These are phyloP conservation scores for Coleophora flavipennella DNA, from an alignment of 2,888 invertebrate species.

Conservation along the genomic window DNA sequence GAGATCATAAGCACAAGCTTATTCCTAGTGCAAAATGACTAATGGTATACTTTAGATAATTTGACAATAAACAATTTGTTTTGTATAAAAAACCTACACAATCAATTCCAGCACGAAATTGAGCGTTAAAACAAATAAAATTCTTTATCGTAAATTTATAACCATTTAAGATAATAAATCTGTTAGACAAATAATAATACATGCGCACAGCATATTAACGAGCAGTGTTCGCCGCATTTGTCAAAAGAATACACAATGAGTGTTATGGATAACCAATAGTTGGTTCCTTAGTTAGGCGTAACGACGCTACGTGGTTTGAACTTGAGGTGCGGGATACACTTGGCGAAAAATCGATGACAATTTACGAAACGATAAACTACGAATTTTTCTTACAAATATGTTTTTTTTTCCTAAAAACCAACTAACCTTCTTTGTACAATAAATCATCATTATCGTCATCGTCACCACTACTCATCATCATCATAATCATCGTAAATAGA, in stretches of 20 bases:
- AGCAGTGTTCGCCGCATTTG: slow-evolving; percentile 44
- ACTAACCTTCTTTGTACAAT: too few relatives aligned
- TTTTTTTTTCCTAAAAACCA: too few relatives aligned
- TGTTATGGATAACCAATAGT: slow-evolving; percentile 65
- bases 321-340: slow-evolving; percentile 21
- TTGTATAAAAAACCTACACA: background rate
- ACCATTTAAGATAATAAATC: slow-evolving; percentile 25
- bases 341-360: slow-evolving; percentile 15
- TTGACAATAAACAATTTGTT: too few relatives aligned
- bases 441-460: too few relatives aligned
- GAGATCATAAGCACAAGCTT: too few relatives aligned
- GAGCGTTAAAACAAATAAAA: slow-evolving; percentile 20
- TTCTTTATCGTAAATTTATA: too few relatives aligned
- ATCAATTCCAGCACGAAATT: background rate
- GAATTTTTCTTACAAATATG: too few relatives aligned
- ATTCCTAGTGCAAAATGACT: too few relatives aligned
- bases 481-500: too few relatives aligned
- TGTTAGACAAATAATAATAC: slow-evolving; percentile 35
- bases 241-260: slow-evolving; percentile 64
- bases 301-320: slow-evolving; percentile 32
- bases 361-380: too few relatives aligned
- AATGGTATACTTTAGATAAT: too few relatives aligned
- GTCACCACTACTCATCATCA: too few relatives aligned
- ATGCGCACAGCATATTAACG: slow-evolving; percentile 36
- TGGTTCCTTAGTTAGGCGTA: slow-evolving; percentile 56